Conservation (phyloP, 2,888 invertebrate genomes). For the Miltochrista miniata region DNA sequence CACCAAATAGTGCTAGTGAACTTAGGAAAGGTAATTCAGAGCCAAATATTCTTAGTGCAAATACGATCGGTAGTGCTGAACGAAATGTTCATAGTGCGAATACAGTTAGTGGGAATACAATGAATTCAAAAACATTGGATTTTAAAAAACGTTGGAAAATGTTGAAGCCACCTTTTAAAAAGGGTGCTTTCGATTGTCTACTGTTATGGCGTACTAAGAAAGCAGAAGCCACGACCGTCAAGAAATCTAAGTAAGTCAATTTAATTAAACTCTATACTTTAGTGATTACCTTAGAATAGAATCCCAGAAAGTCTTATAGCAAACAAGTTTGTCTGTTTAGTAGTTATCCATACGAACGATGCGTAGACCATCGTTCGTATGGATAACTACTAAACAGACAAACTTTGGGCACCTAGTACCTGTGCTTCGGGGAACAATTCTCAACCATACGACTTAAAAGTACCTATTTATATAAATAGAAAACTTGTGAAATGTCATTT, state of each 20-base stretch:
- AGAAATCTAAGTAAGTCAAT: conserved; percentile 60
- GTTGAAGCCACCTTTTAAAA: conserved; percentile 66
- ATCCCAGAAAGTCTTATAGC: no score
- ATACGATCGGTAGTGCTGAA: conserved; percentile 58
- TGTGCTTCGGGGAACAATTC: no score
- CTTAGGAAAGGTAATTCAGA: conserved; percentile 70
- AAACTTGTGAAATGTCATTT: no score
- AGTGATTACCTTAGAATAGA: neutral
- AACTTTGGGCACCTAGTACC: no score
- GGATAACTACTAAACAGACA: no score
- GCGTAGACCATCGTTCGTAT: no score
- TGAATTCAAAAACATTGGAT: conserved; percentile 59
- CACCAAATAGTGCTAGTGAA: conserved; percentile 52
- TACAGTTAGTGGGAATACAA: conserved; percentile 42
- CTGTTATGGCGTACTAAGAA: conserved; percentile 74
- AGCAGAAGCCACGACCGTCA: conserved; percentile 46
- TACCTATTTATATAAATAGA: no score
- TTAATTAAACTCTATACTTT: neutral
- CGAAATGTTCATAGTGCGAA: conserved; percentile 64
- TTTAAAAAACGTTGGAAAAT: conserved; percentile 69
- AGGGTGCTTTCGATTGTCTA: conserved; percentile 73
- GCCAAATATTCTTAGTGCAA: conserved; percentile 64
- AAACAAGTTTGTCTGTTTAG: no score
- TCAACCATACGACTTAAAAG: no score
- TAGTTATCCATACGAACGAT: no score